Base-by-base conservation (phyloP, 2,888 invertebrate genomes). In the Scaptomyza parva region DNA sequence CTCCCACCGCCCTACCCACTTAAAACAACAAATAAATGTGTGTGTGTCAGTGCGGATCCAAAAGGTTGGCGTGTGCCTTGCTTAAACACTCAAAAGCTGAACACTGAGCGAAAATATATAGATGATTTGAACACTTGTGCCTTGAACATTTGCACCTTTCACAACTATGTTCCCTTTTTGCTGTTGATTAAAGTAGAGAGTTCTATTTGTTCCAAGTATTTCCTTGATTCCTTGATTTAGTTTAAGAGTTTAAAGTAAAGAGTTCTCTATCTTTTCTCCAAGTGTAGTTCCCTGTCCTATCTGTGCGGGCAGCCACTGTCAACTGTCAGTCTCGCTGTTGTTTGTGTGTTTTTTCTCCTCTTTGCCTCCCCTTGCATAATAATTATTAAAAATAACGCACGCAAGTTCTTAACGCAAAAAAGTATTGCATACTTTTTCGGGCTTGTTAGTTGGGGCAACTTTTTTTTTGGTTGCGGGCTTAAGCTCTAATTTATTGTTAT, bases 381-480 rank as follows among this genome's bases (percentile, higher is more conserved):
- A 65, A 81, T 81, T 86, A 86, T 80, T 83, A 80, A 84, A 86
- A 66, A 83, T 62, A 70, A 61, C 48, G 59, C 44, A 41, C 45
- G 44, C 43, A 70, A 73, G 40, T 68, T 50, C 45, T 51, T 60
- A 30, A 12, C 22, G 9, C 1, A 24, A 26, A 35, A 58, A 54
- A 28, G 33, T 41, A 66, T 70, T 60, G 81, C 78, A 62, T 62
- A 70, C 64, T 71, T 76, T 71, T 53, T n/a, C n/a, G 41, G 40
- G 67, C 71, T 53, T 40, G 26, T 44, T 47, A 66, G 62, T 70
- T 72, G 11, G 52, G 53, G n/a, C 55, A 75, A 70, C 33, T 65
- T 39, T 24, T 35, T n/a, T n/a, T n/a, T n/a, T n/a, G n/a, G n/a
- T n/a, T n/a, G n/a, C n/a, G 7, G 7, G 35, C 40, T 14, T 33